Evolutionary conservation across 2,797 vertebrate species (phyloP), one percentile per base, ranked within the genome.

Genomic region (Pseudochirops corinnae): DNA sequence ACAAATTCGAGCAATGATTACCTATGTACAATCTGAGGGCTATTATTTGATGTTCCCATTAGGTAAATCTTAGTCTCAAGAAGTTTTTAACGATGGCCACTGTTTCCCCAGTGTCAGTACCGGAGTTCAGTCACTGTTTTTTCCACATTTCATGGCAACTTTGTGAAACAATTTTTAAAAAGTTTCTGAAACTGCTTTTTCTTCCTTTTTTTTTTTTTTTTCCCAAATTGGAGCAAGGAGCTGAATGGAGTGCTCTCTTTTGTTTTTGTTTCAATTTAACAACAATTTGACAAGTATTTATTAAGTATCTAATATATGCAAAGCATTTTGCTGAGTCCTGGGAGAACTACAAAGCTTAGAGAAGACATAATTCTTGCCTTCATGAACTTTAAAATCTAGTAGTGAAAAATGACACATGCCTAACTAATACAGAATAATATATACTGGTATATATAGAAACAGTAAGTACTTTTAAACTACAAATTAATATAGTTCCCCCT

Each of bases 51-150:
- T 46, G 18, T 46, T 82, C 39, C 28, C 56, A 7, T 56, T 6
- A 33, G 56, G 53, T 93, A 62, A 12, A 26, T 91, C 57, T 14
- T 4, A 62, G 90, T 56, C 91, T 21, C 56, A 5, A 67, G 0
- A n/a, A 55, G 91, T 92, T 90, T 39, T 74, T 94, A 82, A 93
- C 90, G 93, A 93, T 10, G 92, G 91, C 16, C 56, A 39, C 92
- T 67, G 57, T 91, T 67, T 55, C 31, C 55, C 52, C 28, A 24
- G 4, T 11, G 33, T 93, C 50, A 14, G 82, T 29, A 28, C 0
- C 92, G 55, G 56, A 2, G 5, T 50, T 90, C 26, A 4, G 39
- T 46, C 21, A 1, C 39, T 50, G 67, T 90, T 57, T 90, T 57
- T 7, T 28, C 91, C 33, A 0, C 1, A 16, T 53, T 93, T 74